Evolutionary conservation across 2,113 vertebrate species (phyloP).

Genomic region (Coptodon rendalli): DNA sequence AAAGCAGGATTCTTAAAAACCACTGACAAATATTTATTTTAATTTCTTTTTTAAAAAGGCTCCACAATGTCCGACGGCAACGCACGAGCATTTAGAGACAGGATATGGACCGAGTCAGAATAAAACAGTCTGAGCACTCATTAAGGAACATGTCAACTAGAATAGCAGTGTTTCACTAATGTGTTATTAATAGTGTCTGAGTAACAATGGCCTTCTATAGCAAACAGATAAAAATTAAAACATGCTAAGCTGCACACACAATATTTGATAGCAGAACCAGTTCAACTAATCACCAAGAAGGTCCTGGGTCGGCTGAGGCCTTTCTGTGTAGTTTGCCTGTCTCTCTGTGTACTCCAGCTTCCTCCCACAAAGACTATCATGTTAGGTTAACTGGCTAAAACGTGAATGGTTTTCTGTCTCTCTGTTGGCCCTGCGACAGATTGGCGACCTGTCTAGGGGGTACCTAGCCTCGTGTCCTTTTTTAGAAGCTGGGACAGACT

Average conservation of each 20-base stretch:
- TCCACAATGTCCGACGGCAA: neutral
- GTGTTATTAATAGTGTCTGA: neutral
- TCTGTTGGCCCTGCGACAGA: neutral
- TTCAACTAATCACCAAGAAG: neutral
- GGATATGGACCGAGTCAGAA: neutral
- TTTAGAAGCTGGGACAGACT: neutral
- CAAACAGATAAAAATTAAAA: neutral
- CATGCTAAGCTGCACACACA: neutral
- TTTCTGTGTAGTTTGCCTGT: neutral
- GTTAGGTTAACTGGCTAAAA: neutral
- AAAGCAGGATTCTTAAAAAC: neutral
- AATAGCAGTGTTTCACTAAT: neutral
- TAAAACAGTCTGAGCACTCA: neutral
- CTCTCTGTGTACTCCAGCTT: neutral
- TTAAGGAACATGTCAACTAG: neutral
- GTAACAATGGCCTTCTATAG: neutral
- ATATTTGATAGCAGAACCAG: neutral
- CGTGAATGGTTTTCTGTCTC: neutral
- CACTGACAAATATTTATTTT: neutral
- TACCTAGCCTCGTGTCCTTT: accelerated
- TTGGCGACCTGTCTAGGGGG: neutral
- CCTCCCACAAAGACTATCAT: neutral
- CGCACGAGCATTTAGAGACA: neutral
- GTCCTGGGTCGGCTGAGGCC: neutral
- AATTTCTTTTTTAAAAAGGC: neutral